phyloP scores from a whole-genome alignment of 2,888 invertebrate species.

The Drosophila yooni region DNA sequence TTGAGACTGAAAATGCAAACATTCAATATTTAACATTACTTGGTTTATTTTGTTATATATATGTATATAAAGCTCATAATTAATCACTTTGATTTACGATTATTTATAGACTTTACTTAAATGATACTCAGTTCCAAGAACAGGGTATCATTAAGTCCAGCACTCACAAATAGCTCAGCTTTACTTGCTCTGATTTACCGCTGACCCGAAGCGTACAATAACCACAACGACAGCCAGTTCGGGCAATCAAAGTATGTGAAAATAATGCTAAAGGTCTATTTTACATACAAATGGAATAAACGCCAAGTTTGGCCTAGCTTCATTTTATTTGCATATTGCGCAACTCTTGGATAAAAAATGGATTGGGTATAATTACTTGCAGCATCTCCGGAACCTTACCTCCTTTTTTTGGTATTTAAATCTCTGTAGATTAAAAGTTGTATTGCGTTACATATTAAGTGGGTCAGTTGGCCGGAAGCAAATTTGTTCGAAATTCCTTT shows the following conservation, averaged over 20 bases:
- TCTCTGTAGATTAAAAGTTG: conserved; percentile 58
- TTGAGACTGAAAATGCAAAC: background rate
- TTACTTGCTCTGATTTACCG: conserved; percentile 3
- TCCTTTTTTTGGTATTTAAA: conserved; percentile 16
- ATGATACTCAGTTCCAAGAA: background rate
- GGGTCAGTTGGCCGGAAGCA: conserved; percentile 29
- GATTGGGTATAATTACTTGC: conserved; percentile 67
- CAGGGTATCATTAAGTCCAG: conserved; percentile 3
- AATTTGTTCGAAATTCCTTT: conserved; percentile 1
- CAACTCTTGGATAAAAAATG: conserved; percentile 35
- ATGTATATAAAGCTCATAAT: background rate
- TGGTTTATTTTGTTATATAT: background rate
- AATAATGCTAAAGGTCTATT: conserved; percentile 69
- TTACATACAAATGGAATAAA: conserved; percentile 45
- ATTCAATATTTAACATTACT: background rate
- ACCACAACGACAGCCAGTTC: conserved; percentile 7
- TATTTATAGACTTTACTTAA: background rate
- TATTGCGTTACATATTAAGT: conserved; percentile 42
- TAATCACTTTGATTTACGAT: background rate
- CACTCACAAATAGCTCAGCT: too few relatives aligned
- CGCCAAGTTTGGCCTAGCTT: conserved; percentile 31
- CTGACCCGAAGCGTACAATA: conserved; percentile 18
- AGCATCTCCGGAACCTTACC: conserved; percentile 8
- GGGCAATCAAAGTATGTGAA: conserved; percentile 71
- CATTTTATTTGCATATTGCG: conserved; percentile 54